Base-by-base conservation (phyloP, 2,113 vertebrate species). In the Pithys albifrons region DNA sequence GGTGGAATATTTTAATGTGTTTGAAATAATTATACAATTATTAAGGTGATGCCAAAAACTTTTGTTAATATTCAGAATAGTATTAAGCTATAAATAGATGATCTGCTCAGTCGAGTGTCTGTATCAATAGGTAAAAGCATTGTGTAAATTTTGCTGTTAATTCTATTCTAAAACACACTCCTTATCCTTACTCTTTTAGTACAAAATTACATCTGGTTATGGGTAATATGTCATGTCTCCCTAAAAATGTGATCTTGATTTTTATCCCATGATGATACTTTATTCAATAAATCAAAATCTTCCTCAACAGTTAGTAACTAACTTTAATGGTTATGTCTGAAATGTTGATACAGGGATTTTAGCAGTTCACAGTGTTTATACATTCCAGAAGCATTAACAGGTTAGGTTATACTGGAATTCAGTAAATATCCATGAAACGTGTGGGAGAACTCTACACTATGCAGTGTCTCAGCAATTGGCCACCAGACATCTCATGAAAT, bases 321-420 rank as follows among this genome's bases (percentile, higher is more conserved):
- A 52, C 89, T 55, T 87, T 95, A 85, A 85, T 55, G 80, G 79
- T 70, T 95, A 58, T 94, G 94, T 86, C 92, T 94, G 91, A 88
- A 84, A 73, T 84, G 89, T 95, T 95, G 46, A 77, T 58, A 70
- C 29, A 91, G 95, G 78, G 94, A 97, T 84, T 74, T 78, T 51
- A 82, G 96, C 85, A 59, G 92, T 96, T 95, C 83, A 81, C 95
- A 92, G 72, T 97, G 97, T 98, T 98, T 98, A 97, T 96, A 87
- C 97, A 97, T 98, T 98, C 98, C 97, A 95, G 93, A 96, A 96
- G 94, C 84, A 91, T 97, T 96, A 98, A 93, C 94, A 97, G 97
- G 97, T 96, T 94, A 95, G 92, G 92, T 93, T 97, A 33, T 85
- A 88, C 96, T 82, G 93, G 97, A 97, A 97, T 94, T 96, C 73